Evolutionary conservation across 2,113 vertebrate species (phyloP).

Genomic region (Mionectes macconnelli): DNA sequence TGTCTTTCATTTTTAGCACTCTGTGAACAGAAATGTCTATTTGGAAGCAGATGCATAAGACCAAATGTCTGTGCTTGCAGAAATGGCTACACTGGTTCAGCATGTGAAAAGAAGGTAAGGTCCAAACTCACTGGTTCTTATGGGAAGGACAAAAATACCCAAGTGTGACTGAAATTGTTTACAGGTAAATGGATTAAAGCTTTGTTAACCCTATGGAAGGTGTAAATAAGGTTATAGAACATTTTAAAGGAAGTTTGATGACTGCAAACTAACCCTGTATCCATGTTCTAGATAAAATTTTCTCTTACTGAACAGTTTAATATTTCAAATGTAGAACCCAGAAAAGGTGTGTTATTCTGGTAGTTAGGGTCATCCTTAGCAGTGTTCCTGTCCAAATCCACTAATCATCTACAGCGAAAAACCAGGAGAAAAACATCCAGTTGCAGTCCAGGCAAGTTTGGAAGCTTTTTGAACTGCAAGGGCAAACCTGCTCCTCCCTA

Average conservation of each 20-base stretch:
- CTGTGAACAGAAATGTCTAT: conserved; percentile 72
- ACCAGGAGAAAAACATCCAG: neutral
- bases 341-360: neutral
- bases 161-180: neutral
- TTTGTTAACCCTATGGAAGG: neutral
- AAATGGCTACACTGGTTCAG: conserved; percentile 56
- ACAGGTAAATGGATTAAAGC: neutral
- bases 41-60: conserved; percentile 68
- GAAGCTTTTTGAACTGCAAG: neutral
- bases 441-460: neutral
- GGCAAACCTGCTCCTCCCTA: neutral
- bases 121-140: neutral
- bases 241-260: neutral
- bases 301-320: neutral
- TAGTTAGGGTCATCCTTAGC: neutral
- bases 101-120: conserved; percentile 68
- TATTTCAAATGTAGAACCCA: neutral
- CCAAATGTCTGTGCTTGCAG: conserved; percentile 79
- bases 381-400: neutral
- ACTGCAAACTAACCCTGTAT: neutral
- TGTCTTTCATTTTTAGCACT: neutral
- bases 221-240: neutral
- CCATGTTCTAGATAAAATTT: neutral
- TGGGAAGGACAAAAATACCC: neutral
- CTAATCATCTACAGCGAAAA: neutral